A percentile compares a stretch with the other conserved stretches of the same genome.
Conservation (phyloP, 2,113 vertebrate species). For the Oncorhynchus mykiss region DNA sequence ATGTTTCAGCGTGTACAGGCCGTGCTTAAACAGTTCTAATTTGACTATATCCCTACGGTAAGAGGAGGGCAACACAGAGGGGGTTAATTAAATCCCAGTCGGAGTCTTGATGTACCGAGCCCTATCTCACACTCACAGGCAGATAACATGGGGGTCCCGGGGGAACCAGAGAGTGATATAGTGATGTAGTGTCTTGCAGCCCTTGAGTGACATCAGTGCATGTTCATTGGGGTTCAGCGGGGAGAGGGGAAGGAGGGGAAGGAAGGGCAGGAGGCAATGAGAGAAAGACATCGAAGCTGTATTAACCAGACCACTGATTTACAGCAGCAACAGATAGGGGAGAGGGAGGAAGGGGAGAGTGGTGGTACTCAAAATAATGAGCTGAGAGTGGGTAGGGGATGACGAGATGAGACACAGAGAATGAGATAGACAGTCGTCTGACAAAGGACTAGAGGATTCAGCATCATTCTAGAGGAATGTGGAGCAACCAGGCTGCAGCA, state of each 20-base stretch:
- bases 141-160: not conserved
- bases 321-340: constrained; percentile 7
- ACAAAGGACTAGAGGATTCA: not conserved
- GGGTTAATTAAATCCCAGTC: not conserved
- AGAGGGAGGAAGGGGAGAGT: not conserved
- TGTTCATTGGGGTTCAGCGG: not conserved
- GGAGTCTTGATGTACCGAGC: not conserved
- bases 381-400: not conserved
- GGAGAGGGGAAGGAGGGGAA: not conserved
- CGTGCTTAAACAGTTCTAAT: too few relatives aligned
- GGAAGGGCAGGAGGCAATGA: not conserved
- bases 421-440: not conserved
- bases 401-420: not conserved
- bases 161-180: not conserved
- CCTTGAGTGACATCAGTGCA: not conserved
- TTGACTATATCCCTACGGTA: not conserved
- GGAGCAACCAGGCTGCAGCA: not conserved
- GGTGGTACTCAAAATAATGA: constrained; percentile 17
- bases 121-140: not conserved
- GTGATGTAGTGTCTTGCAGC: not conserved
- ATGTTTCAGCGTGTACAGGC: too few relatives aligned
- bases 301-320: constrained; percentile 16
- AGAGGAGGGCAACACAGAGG: not conserved
- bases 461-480: too few relatives aligned
- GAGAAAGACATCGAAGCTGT: constrained; percentile 1